Evolutionary conservation across 2,113 vertebrate genomes (phyloP).

Genomic region (Sphyrna mokarran): DNA sequence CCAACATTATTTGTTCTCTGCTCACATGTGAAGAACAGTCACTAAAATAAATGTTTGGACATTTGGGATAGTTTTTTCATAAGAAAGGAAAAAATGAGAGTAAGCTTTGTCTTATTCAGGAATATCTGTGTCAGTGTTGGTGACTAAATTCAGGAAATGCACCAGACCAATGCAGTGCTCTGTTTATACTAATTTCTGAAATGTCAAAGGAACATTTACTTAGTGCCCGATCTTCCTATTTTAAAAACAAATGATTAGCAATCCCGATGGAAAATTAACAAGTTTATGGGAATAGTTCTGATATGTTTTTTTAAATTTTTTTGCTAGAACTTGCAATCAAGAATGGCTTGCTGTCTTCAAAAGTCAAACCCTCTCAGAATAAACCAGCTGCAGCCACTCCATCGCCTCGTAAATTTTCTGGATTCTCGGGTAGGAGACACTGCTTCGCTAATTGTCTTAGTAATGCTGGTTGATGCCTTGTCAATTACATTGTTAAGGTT

Average conservation of each 20-base stretch:
- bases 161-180: not conserved
- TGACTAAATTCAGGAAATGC: not conserved
- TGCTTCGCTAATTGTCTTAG: not conserved
- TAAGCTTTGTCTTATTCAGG: not conserved
- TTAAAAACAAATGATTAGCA: not conserved
- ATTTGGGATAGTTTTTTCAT: not conserved
- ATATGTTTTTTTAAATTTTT: not conserved
- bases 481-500: too few species aligned
- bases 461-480: not conserved
- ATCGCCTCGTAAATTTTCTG: slow-evolving; percentile 89
- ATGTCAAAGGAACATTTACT: not conserved
- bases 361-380: slow-evolving; percentile 73
- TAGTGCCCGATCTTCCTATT: not conserved
- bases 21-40: not conserved
- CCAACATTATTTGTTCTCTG: not conserved
- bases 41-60: not conserved
- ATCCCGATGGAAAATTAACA: not conserved
- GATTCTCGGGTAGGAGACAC: slow-evolving; percentile 73
- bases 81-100: not conserved
- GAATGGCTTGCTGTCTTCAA: slow-evolving; percentile 61
- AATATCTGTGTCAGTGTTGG: not conserved
- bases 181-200: not conserved
- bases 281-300: not conserved
- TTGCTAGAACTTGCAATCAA: slow-evolving; percentile 74
- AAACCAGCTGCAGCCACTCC: slow-evolving; percentile 55